Evolutionary conservation across 2,113 vertebrate species (phyloP), one percentile per base, ranked within the genome.

Genomic region (Dasyprocta punctata): DNA sequence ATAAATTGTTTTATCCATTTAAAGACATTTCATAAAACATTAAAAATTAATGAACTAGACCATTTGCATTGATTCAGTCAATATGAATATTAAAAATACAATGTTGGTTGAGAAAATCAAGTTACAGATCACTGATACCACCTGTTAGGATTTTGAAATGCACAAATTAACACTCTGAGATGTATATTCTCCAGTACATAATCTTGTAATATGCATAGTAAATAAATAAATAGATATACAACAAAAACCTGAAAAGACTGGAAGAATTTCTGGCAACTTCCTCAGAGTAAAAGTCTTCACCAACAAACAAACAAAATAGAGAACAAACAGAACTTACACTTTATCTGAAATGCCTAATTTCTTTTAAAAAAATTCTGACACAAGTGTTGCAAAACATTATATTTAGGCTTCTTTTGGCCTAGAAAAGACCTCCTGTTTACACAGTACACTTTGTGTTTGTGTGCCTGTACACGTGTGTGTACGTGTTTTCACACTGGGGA

Each of bases 111-210:
- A 93, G 84, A 93, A 95, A 96, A 90, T n/a, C 60, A 38, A 77
- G 75, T 19, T 81, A 30, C 28, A 86, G 60, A 52, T 13, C 16
- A 33, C 52, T n/a, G n/a, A 24, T 56, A 65, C 22, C 30, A 77
- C 28, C 94, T 86, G 49, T 85, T 90, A 92, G 95, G 61, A 93
- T 83, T 91, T 36, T 61, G 85, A 95, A 95, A 82, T 71, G 88
- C 3, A 41, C 4, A 88, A 92, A 90, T 9, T 38, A 83, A 82
- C 17, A 49, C 33, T 69, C 20, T 2, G 30, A 33, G 38, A 0
- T 49, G n/a, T 12, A 28, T 63, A 75, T 56, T 86, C 83, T 85
- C 44, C 33, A 56, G 47, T 5, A 30, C 3, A 49, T 78, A 52
- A 13, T 52, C 22, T 33, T 33, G 28, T 80, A 9, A 60, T 38